Evolutionary conservation across 2,113 vertebrate species (phyloP), one percentile per base, ranked within the genome.

Genomic region (Sphaerodactylus townsendi): DNA sequence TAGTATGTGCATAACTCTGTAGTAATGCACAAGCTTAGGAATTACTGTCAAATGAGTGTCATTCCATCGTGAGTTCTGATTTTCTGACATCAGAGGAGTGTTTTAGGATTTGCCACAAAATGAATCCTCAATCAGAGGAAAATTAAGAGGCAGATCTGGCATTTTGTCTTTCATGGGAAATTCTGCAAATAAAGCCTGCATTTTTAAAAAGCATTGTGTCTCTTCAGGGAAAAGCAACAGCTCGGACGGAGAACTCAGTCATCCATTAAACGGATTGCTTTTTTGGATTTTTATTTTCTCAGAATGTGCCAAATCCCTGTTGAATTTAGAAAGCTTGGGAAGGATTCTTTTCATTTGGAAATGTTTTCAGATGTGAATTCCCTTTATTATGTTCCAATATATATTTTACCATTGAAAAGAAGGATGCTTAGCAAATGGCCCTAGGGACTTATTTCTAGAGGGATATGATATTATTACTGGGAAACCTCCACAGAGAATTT

Each of bases 321-420:
- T 82, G 77, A 70, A 85, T 76, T 81, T 87, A 56, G 85, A 80
- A 88, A 87, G 35, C 53, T 84, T 84, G 79, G 85, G 92, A 90
- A 85, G 30, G 79, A 89, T 92, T 92, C n/a, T 83, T 92, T 90
- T 90, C 85, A 86, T 79, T 76, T 89, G 56, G 87, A 90, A 59
- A 79, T 86, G 79, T 81, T 81, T 53, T 74, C 88, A 89, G 87
- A 64, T 46, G 74, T 81, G n/a, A 83, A 19, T 41, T 88, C 85
- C 89, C 76, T 86, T 87, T 72, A 3, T 92, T 73, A 87, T 93
- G 83, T 88, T 90, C 81, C 89, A 91, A 91, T 88, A 68, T 21
- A 77, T 74, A n/a, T 73, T 86, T 81, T 88, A 71, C 46, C 75
- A 46, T 62, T 85, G 37, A 79, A 85, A 65, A 78, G 68, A 85